Conservation (phyloP, 2,113 vertebrate genomes). For the Microtus richardsoni region DNA sequence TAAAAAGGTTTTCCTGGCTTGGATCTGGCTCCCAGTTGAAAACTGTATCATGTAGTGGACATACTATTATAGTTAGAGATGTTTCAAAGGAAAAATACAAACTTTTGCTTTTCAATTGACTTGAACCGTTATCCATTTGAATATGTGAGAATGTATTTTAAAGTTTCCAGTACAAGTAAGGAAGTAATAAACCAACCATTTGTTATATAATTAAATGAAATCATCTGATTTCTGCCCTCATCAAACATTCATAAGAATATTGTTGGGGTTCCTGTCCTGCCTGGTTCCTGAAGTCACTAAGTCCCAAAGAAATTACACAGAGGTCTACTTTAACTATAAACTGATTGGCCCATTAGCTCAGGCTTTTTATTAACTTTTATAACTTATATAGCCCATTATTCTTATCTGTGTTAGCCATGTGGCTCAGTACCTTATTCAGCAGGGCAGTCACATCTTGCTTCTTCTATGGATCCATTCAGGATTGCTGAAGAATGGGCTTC, state of each 20-base stretch:
- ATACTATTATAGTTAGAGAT: background rate
- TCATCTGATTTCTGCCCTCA: background rate
- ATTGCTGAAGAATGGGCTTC: no score
- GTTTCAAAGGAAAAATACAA: background rate
- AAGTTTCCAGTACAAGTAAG: background rate
- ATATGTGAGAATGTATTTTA: background rate
- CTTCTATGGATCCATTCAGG: no score
- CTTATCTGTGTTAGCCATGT: no score
- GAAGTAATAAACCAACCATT: background rate
- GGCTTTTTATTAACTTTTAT: no score
- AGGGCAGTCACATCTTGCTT: no score
- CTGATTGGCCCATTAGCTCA: no score
- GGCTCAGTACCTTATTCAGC: no score
- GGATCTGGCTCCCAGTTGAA: background rate
- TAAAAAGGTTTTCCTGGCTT: background rate
- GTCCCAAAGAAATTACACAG: no score
- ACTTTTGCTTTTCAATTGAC: background rate
- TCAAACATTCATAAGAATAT: background rate
- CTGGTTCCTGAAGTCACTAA: no score
- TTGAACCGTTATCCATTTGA: background rate
- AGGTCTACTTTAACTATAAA: no score
- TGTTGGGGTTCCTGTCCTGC: no score
- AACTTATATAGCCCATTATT: no score
- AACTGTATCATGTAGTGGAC: background rate
- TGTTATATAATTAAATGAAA: background rate